These are phyloP conservation scores for Lasius fuliginosus DNA, from an alignment of 2,888 invertebrate genomes.

Conservation along the genomic window DNA sequence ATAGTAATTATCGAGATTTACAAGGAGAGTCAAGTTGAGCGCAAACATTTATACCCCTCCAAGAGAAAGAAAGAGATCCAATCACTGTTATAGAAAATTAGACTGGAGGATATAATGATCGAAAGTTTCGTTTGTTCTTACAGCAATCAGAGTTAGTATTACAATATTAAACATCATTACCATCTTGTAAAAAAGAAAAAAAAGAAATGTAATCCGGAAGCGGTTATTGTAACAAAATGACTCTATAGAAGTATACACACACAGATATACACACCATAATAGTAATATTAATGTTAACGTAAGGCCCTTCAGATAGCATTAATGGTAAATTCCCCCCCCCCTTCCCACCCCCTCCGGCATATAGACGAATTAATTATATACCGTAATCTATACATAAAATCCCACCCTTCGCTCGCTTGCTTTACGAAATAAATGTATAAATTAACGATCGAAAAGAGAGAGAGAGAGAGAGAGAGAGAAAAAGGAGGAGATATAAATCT, in stretches of 20 bases:
- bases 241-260: conserved; percentile 57
- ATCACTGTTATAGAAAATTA: conserved; percentile 58
- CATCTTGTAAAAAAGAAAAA: conserved; percentile 57
- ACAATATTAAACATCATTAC: conserved; percentile 72
- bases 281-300: conserved; percentile 81
- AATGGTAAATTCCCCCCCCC: conserved; percentile 71
- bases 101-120: conserved; percentile 46
- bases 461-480: neutral
- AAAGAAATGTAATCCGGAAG: conserved; percentile 65
- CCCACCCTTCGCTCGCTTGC: conserved; percentile 83
- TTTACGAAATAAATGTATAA: conserved; percentile 84
- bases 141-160: conserved; percentile 69
- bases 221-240: conserved; percentile 73
- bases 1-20: conserved; percentile 49
- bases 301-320: conserved; percentile 81
- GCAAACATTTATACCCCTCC: conserved; percentile 28
- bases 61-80: conserved; percentile 11
- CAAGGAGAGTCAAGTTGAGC: conserved; percentile 48
- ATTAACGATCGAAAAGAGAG: conserved; percentile 71
- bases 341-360: conserved; percentile 70
- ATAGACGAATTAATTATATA: conserved; percentile 80
- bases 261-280: conserved; percentile 68
- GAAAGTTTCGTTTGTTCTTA: conserved; percentile 70
- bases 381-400: conserved; percentile 80
- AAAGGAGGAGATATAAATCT: conserved; percentile 66